phyloP scores from a whole-genome alignment of 2,797 vertebrate genomes.

The Clamator glandarius region DNA sequence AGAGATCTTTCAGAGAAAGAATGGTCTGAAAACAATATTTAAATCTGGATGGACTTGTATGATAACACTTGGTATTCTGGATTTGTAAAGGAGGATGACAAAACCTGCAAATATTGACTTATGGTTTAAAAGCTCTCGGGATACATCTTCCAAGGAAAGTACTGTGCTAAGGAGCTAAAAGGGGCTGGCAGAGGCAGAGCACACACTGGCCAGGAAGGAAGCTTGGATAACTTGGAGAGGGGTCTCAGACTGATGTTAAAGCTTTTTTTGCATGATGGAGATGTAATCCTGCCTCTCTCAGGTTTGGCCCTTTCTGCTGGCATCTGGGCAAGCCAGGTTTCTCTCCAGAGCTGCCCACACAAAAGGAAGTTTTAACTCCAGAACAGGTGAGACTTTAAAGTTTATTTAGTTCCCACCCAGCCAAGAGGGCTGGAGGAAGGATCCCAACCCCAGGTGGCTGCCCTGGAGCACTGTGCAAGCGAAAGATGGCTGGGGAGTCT shows the following conservation, averaged over 20 bases:
- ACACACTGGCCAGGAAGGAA: background rate
- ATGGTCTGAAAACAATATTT: background rate
- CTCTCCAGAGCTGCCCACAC: background rate
- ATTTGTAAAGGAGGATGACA: background rate
- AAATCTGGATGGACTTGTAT: background rate
- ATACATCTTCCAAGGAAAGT: background rate
- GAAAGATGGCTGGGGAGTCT: background rate
- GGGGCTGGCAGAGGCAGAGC: background rate
- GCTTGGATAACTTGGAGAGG: background rate
- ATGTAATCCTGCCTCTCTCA: background rate
- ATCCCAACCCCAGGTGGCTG: background rate
- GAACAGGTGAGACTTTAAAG: background rate
- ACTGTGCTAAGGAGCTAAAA: background rate
- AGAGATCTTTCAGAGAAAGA: background rate
- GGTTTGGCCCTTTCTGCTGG: background rate
- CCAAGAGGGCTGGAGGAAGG: background rate
- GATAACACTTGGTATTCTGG: background rate
- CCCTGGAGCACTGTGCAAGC: accelerated
- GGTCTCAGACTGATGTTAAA: background rate
- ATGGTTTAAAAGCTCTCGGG: background rate
- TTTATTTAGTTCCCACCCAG: background rate
- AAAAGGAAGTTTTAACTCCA: background rate
- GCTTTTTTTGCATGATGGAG: background rate
- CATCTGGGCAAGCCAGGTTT: background rate
- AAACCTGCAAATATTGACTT: background rate